Conservation (phyloP, 2,888 invertebrate genomes). For the Zaprionus obscuricornis region DNA sequence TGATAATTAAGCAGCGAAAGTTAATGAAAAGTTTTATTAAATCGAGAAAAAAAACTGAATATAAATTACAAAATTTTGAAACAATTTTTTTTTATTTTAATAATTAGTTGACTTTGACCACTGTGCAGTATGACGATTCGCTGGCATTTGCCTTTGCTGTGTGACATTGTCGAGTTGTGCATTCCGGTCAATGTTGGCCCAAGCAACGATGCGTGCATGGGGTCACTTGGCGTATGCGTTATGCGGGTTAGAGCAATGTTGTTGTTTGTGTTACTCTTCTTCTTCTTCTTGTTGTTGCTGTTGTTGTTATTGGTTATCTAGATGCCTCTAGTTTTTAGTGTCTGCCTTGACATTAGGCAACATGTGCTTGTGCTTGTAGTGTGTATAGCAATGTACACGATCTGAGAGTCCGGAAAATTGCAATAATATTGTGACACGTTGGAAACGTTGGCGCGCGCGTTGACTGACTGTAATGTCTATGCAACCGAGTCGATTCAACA, state of each 20-base stretch:
- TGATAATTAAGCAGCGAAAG: no score
- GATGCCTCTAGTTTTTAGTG: slow-evolving; percentile 38
- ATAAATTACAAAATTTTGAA: no score
- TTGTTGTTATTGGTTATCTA: slow-evolving; percentile 49
- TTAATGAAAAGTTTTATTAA: no score
- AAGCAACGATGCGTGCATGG: slow-evolving; percentile 67
- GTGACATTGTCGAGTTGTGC: slow-evolving; percentile 38
- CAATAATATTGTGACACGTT: slow-evolving; percentile 69
- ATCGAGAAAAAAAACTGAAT: no score
- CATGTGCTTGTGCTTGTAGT: no score
- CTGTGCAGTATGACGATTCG: slow-evolving; percentile 14
- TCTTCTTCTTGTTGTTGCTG: slow-evolving; percentile 24
- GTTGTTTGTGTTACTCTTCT: slow-evolving; percentile 20
- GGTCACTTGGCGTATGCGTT: slow-evolving; percentile 36
- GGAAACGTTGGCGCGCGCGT: slow-evolving; percentile 28
- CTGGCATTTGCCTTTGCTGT: slow-evolving; percentile 30
- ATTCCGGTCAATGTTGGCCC: slow-evolving; percentile 60
- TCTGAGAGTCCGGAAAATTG: slow-evolving; percentile 68
- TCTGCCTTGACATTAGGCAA: slow-evolving; percentile 60
- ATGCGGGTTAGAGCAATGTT: slow-evolving; percentile 35
- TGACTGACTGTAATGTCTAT: slow-evolving; percentile 17
- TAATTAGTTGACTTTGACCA: no score
- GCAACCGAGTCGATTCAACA: slow-evolving; percentile 18
- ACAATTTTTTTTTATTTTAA: no score
- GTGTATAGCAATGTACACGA: slow-evolving; percentile 33